Conservation (phyloP, 2,113 vertebrate genomes). For the Octodon degus region DNA sequence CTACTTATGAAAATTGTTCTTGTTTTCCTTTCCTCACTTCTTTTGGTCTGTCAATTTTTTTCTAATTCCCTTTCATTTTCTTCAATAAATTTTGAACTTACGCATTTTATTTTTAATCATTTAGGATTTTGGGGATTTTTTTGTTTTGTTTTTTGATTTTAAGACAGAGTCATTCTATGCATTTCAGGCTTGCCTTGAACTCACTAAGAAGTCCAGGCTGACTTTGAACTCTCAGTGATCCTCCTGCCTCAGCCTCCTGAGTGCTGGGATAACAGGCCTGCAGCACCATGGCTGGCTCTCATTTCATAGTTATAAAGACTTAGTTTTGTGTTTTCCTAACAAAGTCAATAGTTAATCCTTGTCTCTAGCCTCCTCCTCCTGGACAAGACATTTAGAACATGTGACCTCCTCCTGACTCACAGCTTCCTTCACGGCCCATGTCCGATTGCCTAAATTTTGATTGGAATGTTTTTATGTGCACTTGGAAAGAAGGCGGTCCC, state of each 20-base stretch:
- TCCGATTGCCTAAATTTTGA: neutral
- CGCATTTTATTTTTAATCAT: neutral
- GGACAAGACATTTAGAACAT: neutral
- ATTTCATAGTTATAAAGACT: constrained; percentile 21
- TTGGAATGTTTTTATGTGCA: neutral
- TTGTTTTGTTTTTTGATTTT: neutral
- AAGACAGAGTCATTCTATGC: neutral
- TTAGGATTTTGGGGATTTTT: neutral
- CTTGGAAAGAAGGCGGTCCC: neutral
- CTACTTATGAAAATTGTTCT: neutral
- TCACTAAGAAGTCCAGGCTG: neutral
- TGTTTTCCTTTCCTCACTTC: neutral
- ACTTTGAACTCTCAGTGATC: neutral
- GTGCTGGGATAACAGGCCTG: neutral
- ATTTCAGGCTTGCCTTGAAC: neutral
- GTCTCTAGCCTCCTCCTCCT: neutral
- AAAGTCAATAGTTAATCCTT: neutral
- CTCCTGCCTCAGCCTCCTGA: neutral
- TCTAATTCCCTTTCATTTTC: constrained; percentile 15
- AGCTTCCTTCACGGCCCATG: neutral
- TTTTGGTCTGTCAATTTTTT: neutral
- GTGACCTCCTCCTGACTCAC: neutral
- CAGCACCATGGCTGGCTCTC: neutral
- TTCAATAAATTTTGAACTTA: neutral
- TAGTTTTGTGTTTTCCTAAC: constrained; percentile 18